These are phyloP conservation scores for Sisyra terminalis DNA, from an alignment of 2,888 invertebrate genomes.

Conservation along the genomic window DNA sequence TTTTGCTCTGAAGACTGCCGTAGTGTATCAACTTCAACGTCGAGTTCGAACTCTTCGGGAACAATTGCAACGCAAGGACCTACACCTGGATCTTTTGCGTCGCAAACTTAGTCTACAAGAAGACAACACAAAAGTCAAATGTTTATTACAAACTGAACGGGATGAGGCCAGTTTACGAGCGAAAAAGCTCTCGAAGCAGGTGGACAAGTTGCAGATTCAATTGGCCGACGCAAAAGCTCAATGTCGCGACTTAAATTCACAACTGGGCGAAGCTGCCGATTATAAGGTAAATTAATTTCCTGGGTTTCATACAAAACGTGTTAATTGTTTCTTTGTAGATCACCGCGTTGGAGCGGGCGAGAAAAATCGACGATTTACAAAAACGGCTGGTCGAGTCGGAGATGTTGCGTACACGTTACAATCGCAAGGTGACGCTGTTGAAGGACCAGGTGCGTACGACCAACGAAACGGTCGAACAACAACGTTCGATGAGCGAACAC, in stretches of 20 bases:
- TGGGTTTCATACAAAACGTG: neutral
- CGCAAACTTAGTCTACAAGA: conserved; percentile 77
- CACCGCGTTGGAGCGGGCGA: conserved; percentile 62
- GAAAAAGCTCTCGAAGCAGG: conserved; percentile 68
- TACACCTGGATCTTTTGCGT: conserved; percentile 76
- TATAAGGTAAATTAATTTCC: conserved; percentile 74
- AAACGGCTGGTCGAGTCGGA: conserved; percentile 69
- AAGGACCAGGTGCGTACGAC: conserved; percentile 55
- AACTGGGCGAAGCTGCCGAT: conserved; percentile 70
- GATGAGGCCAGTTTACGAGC: conserved; percentile 50
- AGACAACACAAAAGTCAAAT: conserved; percentile 46
- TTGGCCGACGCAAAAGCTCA: conserved; percentile 68
- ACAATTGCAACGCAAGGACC: conserved; percentile 79
- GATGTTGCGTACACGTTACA: conserved; percentile 54
- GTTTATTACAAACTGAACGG: conserved; percentile 45
- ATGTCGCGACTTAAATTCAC: conserved; percentile 68
- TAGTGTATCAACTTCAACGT: conserved; percentile 81
- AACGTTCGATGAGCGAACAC: conserved; percentile 51
- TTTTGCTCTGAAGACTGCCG: conserved; percentile 44
- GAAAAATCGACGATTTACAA: conserved; percentile 71
- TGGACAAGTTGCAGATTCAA: conserved; percentile 66
- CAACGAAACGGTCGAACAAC: conserved; percentile 51
- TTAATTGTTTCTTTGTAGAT: conserved; percentile 48
- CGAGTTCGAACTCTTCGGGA: conserved; percentile 73
- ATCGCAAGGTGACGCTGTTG: conserved; percentile 49